Conservation (phyloP, 2,113 vertebrate genomes). For the Sylvilagus bachmani region DNA sequence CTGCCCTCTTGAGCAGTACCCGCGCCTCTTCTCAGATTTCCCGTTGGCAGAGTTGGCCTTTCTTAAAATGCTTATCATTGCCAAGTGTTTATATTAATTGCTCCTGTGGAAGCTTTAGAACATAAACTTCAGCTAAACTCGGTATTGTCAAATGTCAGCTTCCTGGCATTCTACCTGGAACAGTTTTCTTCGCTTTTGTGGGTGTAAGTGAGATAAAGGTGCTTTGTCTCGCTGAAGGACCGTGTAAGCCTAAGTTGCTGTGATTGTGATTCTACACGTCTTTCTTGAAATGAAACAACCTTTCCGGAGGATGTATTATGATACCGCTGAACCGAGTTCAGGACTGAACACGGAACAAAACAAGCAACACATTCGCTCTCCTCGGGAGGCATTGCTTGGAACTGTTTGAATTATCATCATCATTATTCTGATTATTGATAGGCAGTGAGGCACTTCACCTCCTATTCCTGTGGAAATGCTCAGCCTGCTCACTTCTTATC, state of each 20-base stretch:
- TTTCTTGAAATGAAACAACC: constrained; percentile 7
- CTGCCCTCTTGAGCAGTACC: constrained; percentile 32
- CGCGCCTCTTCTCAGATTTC: constrained; percentile 9
- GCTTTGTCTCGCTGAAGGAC: constrained; percentile 24
- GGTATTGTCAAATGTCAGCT: constrained; percentile 55
- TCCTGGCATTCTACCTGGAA: neutral
- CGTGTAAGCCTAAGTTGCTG: neutral
- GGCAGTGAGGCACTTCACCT: neutral
- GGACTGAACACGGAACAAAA: neutral
- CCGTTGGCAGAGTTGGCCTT: neutral
- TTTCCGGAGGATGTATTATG: neutral
- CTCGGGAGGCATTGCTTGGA: neutral
- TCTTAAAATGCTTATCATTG: constrained; percentile 57
- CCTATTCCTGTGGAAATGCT: neutral
- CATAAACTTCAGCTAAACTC: constrained; percentile 50
- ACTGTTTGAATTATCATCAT: neutral
- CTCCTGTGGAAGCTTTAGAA: constrained; percentile 34
- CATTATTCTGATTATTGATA: neutral
- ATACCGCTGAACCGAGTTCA: neutral
- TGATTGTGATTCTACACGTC: neutral
- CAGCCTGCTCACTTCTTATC: neutral
- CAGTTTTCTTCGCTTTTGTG: constrained; percentile 48
- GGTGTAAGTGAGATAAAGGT: neutral
- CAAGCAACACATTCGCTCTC: neutral
- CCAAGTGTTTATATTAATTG: constrained; percentile 72